Evolutionary conservation across 2,888 invertebrate species (phyloP).

Genomic region (Nephrotoma guestfalica): DNA sequence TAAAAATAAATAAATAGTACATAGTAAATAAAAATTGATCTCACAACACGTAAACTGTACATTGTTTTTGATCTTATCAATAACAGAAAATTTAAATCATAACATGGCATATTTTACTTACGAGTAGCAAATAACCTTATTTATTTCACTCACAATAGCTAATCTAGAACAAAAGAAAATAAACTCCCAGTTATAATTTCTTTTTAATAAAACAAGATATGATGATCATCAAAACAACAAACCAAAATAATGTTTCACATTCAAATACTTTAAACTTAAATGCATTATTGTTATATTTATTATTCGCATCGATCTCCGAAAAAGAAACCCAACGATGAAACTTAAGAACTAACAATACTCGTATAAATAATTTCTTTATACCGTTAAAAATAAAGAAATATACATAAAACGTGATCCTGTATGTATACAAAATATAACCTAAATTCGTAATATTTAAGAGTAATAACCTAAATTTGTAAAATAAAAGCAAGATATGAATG

Average conservation of each 20-base stretch:
- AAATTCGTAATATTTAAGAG: neutral
- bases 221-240: neutral
- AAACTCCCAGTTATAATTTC: neutral
- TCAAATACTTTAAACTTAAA: neutral
- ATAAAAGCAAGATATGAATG: neutral
- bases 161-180: neutral
- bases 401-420: neutral
- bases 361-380: neutral
- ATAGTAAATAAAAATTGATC: too few relatives aligned
- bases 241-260: neutral
- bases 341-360: neutral
- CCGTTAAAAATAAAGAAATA: neutral
- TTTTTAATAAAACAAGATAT: neutral
- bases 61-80: too few relatives aligned
- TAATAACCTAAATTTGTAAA: neutral
- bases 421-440: neutral
- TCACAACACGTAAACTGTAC: too few relatives aligned
- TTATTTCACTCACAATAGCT: neutral
- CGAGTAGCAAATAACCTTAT: neutral
- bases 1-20: too few relatives aligned
- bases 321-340: neutral
- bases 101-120: too few relatives aligned
- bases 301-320: neutral
- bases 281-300: too few relatives aligned
- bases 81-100: too few relatives aligned